Evolutionary conservation across 2,113 vertebrate genomes (phyloP).

Genomic region (Pollachius pollachius): DNA sequence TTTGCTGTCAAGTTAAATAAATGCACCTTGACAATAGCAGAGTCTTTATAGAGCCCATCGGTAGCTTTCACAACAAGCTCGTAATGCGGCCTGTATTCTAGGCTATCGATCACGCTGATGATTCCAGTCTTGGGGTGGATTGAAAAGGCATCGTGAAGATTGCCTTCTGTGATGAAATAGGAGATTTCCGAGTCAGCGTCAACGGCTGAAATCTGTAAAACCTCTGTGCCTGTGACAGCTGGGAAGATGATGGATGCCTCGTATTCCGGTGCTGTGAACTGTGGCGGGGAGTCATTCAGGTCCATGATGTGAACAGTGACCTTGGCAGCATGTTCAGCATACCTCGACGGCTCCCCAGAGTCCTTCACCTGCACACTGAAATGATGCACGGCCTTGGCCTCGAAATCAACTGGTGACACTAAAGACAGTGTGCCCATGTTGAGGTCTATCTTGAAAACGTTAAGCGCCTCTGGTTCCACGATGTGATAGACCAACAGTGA

Average conservation of each 20-base stretch:
- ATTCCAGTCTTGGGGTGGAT: slow-evolving; percentile 79
- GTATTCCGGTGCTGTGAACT: slow-evolving; percentile 76
- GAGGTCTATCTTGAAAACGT: slow-evolving; percentile 84
- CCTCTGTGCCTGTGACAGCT: slow-evolving; percentile 77
- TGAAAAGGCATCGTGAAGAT: slow-evolving; percentile 75
- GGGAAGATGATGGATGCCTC: slow-evolving; percentile 75
- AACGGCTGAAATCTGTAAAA: slow-evolving; percentile 77
- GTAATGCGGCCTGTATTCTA: slow-evolving; percentile 63
- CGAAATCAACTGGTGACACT: slow-evolving; percentile 82
- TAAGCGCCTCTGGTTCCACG: slow-evolving; percentile 79
- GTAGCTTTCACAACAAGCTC: slow-evolving; percentile 80
- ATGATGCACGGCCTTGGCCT: slow-evolving; percentile 75
- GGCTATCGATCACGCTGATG: slow-evolving; percentile 76
- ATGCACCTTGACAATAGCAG: slow-evolving; percentile 77
- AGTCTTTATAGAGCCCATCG: slow-evolving; percentile 84
- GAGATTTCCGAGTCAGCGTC: slow-evolving; percentile 87
- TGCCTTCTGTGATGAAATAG: slow-evolving; percentile 83
- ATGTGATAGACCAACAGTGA: slow-evolving; percentile 85
- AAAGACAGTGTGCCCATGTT: slow-evolving; percentile 86
- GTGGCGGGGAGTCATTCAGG: slow-evolving; percentile 87
- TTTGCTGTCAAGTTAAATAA: slow-evolving; percentile 67
- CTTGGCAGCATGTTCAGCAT: slow-evolving; percentile 78
- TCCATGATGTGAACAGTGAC: slow-evolving; percentile 81
- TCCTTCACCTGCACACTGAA: slow-evolving; percentile 86
- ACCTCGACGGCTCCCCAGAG: slow-evolving; percentile 81